phyloP scores from a whole-genome alignment of 2,113 vertebrate genomes.

The Aix galericulata region DNA sequence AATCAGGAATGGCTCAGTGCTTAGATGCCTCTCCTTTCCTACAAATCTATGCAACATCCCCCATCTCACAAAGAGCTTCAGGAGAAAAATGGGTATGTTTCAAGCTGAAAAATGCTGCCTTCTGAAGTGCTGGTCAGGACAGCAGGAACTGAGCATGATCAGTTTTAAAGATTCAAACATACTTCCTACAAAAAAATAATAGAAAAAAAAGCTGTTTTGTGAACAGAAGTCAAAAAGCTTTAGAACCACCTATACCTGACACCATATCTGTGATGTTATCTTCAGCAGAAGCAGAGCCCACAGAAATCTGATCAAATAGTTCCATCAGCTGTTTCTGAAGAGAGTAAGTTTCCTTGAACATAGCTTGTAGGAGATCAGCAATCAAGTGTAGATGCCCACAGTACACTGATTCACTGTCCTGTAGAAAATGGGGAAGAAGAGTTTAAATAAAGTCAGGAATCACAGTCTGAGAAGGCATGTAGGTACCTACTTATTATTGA shows the following conservation, averaged over 20 bases:
- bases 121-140: background rate
- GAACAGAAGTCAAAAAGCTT: background rate
- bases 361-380: conserved; percentile 88
- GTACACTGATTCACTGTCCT: conserved; percentile 93
- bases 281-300: conserved; percentile 76
- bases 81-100: background rate
- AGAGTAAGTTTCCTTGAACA: conserved; percentile 92
- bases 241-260: conserved; percentile 74
- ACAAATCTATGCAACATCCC: background rate
- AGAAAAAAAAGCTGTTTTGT: too few species aligned
- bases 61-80: background rate
- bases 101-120: background rate
- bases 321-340: conserved; percentile 93
- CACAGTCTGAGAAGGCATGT: background rate
- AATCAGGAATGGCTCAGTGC: background rate
- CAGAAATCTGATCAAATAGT: conserved; percentile 83
- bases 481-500: background rate
- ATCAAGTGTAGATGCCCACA: conserved; percentile 88
- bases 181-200: background rate
- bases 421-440: background rate
- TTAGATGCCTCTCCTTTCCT: background rate
- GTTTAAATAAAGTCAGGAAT: background rate
- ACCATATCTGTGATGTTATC: conserved; percentile 80
- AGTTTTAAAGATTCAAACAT: background rate
- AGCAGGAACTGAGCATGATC: background rate